phyloP scores from a whole-genome alignment of 1,140 invertebrate species.

The Drosophila rufa region DNA sequence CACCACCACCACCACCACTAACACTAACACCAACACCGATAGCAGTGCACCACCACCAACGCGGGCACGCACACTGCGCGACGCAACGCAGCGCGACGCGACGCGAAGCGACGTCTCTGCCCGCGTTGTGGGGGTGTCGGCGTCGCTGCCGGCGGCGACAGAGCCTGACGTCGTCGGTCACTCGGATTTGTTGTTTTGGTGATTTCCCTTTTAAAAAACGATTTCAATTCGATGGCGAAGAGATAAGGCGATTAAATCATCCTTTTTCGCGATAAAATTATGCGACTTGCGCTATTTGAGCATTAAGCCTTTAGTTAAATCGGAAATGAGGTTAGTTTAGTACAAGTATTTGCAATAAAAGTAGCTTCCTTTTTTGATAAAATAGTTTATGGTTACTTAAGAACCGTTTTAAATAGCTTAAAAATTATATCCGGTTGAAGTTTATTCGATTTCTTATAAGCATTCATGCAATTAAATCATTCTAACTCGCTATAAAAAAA shows the following conservation, averaged over 20 bases:
- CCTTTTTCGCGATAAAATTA: background rate
- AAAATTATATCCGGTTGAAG: background rate
- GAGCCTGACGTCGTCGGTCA: conserved; percentile 19
- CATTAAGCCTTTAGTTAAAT: background rate
- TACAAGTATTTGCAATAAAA: background rate
- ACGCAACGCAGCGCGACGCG: conserved; percentile 12
- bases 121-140: conserved; percentile 53
- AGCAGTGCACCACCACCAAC: conserved; percentile 15
- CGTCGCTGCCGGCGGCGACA: conserved; percentile 17
- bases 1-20: conserved; percentile 36
- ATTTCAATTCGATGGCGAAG: background rate
- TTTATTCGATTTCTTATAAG: background rate
- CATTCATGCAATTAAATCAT: too few species aligned
- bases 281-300: background rate
- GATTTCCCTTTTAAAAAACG: conserved; percentile 33
- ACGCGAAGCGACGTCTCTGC: conserved; percentile 4
- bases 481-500: background rate
- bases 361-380: background rate
- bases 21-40: conserved; percentile 27
- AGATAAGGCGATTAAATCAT: conserved; percentile 23
- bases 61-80: conserved; percentile 30
- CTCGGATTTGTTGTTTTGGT: conserved; percentile 43
- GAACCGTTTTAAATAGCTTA: background rate
- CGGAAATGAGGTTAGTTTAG: background rate
- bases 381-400: background rate